Percentiles rank a stretch among this genome's conserved stretches.
These are phyloP conservation scores for Trachelus troglodyta DNA, from an alignment of 2,888 invertebrate genomes.

Conservation along the genomic window DNA sequence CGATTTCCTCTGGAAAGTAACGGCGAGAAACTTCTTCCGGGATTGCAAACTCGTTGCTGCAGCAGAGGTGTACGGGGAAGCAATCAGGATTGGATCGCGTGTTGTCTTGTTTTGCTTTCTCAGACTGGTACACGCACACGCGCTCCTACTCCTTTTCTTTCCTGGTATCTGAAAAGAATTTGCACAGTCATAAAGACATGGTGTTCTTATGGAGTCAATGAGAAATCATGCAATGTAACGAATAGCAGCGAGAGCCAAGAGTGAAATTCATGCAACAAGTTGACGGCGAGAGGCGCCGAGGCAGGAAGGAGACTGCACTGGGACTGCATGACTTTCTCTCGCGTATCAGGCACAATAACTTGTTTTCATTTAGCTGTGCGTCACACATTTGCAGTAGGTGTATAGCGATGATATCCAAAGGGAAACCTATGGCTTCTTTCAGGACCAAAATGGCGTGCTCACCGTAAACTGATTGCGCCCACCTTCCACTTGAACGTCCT, in stretches of 20 bases:
- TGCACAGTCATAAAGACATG: not conserved
- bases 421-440: conserved; percentile 20
- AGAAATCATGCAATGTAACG: conserved; percentile 18
- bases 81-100: not conserved
- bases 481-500: conserved; percentile 90
- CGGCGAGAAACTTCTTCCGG: not conserved
- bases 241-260: conserved; percentile 21
- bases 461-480: conserved; percentile 87
- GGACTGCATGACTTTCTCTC: conserved; percentile 39
- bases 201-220: not conserved
- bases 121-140: not conserved
- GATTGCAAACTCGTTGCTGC: not conserved
- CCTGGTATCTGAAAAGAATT: not conserved
- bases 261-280: conserved; percentile 32
- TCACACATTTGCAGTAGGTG: not conserved
- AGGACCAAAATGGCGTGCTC: conserved; percentile 88
- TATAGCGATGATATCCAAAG: not conserved
- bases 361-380: not conserved
- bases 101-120: not conserved
- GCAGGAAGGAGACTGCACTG: conserved; percentile 42
- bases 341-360: conserved; percentile 8
- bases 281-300: conserved; percentile 23
- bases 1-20: not conserved
- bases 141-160: not conserved
- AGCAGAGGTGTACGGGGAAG: not conserved